Conservation (phyloP, 1,140 invertebrate genomes). For the Ectropis grisescens region DNA sequence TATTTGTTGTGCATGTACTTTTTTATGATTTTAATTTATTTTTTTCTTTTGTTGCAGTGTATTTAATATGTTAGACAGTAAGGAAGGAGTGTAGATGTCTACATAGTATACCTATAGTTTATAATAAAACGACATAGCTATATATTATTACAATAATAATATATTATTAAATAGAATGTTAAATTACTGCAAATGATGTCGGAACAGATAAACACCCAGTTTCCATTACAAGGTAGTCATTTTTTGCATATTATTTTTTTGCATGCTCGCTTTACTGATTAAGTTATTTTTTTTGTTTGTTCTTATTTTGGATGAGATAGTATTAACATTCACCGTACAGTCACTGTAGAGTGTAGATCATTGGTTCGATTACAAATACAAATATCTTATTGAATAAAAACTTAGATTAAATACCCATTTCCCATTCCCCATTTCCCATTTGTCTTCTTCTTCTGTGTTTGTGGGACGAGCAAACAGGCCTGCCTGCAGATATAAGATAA, state of each 20-base stretch:
- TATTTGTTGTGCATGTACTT: no score
- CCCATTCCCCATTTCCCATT: no score
- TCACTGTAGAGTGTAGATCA: no score
- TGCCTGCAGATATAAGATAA: no score
- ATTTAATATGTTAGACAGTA: constrained; percentile 65
- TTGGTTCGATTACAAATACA: no score
- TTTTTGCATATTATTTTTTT: constrained; percentile 25
- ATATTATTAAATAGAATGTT: constrained; percentile 59
- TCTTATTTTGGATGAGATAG: constrained; percentile 4
- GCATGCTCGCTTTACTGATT: constrained; percentile 19
- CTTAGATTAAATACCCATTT: no score
- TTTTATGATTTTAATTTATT: constrained; percentile 17
- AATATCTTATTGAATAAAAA: no score
- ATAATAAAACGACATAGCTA: constrained; percentile 66
- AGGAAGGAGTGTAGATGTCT: constrained; percentile 62
- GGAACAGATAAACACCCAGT: constrained; percentile 52
- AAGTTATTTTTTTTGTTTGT: constrained; percentile 13
- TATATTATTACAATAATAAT: constrained; percentile 70
- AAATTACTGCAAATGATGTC: constrained; percentile 37
- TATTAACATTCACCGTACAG: background rate
- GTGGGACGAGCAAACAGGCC: no score
- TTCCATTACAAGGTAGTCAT: constrained; percentile 51
- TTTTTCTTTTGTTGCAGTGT: constrained; percentile 63
- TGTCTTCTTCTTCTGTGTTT: no score
- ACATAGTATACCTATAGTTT: constrained; percentile 66